Conservation (phyloP, 2,113 vertebrate genomes). For the Apodemus speciosus region DNA sequence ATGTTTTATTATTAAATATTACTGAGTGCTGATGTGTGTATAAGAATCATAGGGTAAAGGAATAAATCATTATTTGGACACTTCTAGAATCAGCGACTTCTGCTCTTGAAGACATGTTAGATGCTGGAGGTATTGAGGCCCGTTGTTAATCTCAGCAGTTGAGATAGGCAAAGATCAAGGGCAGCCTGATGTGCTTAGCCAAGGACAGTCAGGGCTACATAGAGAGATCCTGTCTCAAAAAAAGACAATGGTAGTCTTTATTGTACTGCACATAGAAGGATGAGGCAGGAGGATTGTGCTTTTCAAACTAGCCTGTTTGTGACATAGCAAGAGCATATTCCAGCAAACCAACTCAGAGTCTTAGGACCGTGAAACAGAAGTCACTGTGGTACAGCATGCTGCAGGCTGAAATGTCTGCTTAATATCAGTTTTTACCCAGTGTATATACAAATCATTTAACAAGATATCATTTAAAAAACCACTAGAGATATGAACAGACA, state of each 20-base stretch:
- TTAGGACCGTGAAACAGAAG: not conserved
- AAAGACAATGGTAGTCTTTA: not conserved
- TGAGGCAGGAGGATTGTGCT: not conserved
- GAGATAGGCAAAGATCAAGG: not conserved
- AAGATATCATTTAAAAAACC: not conserved
- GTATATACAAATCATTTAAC: not conserved
- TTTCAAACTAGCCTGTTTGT: not conserved
- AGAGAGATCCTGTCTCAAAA: not conserved
- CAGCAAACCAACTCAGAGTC: not conserved
- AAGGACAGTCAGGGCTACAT: not conserved
- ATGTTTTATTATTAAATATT: not conserved
- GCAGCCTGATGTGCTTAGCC: not conserved
- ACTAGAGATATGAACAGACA: conserved; percentile 19
- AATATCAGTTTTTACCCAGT: not conserved
- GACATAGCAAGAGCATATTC: not conserved
- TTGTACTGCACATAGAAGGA: not conserved
- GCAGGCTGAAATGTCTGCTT: not conserved
- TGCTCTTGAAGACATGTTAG: not conserved
- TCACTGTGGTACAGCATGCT: not conserved
- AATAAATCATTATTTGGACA: not conserved
- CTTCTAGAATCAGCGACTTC: not conserved
- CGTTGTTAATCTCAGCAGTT: not conserved
- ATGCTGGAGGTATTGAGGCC: not conserved
- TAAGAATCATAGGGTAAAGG: not conserved
- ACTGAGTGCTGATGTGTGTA: not conserved